Percentiles rank a stretch among this genome's conserved stretches.
Conservation (phyloP, 2,888 invertebrate genomes). For the Emmelina monodactyla region DNA sequence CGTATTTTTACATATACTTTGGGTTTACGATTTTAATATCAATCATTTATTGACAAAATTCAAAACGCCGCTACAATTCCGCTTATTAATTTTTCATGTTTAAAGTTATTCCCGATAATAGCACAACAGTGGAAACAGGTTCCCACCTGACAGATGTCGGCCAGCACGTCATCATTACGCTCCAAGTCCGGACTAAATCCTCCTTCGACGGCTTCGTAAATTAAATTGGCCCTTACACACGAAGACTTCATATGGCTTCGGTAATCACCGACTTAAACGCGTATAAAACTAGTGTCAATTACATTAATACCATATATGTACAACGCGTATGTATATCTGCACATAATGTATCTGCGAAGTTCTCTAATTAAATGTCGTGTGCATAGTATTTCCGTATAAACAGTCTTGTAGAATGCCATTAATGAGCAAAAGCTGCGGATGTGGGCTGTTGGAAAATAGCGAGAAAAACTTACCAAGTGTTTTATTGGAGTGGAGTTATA, state of each 20-base stretch:
- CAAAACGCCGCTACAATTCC: too few species aligned
- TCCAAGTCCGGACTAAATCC: constrained; percentile 21
- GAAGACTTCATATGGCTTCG: constrained; percentile 43
- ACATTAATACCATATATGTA: constrained; percentile 50
- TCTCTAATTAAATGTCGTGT: constrained; percentile 48
- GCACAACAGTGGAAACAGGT: not conserved
- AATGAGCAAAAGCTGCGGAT: constrained; percentile 25
- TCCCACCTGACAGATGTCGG: constrained; percentile 27
- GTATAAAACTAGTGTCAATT: constrained; percentile 59
- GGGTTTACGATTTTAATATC: too few species aligned
- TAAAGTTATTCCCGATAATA: too few species aligned
- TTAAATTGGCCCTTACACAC: constrained; percentile 43
- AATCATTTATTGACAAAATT: too few species aligned
- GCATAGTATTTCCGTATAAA: constrained; percentile 40
- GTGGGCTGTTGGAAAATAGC: constrained; percentile 24
- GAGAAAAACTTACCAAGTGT: constrained; percentile 23
- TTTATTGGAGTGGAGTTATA: not conserved
- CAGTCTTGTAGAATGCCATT: constrained; percentile 36
- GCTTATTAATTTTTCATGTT: too few species aligned
- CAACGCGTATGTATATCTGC: constrained; percentile 16
- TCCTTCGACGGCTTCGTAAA: constrained; percentile 56
- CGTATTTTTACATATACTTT: too few species aligned
- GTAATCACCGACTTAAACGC: constrained; percentile 45
- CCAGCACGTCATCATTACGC: constrained; percentile 38
- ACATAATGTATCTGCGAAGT: constrained; percentile 35